phyloP scores from a whole-genome alignment of 1,140 invertebrate species.

The Drosophila triauraria region DNA sequence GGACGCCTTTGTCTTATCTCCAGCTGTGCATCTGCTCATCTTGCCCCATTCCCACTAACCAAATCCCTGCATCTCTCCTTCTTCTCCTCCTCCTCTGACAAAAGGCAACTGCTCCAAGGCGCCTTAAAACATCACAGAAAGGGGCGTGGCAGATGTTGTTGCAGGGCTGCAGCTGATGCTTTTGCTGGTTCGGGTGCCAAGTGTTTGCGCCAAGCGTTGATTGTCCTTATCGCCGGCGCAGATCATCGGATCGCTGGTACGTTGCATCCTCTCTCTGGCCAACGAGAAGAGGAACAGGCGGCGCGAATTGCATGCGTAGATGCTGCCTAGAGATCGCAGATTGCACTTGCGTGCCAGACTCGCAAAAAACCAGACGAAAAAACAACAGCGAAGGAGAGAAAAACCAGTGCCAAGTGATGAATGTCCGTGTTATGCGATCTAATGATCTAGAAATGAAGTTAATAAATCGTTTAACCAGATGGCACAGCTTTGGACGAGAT shows the following conservation, averaged over 20 bases:
- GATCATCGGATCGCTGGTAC: slow-evolving; percentile 37
- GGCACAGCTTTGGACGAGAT: slow-evolving; percentile 43
- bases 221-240: slow-evolving; percentile 68
- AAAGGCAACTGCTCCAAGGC: slow-evolving; percentile 58
- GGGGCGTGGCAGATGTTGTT: slow-evolving; percentile 45
- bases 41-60: not conserved
- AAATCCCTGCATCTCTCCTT: slow-evolving; percentile 1
- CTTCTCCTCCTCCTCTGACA: not conserved
- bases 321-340: slow-evolving; percentile 65
- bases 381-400: slow-evolving; percentile 11
- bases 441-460: slow-evolving; percentile 85
- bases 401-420: slow-evolving; percentile 74
- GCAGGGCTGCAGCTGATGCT: slow-evolving; percentile 26
- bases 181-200: slow-evolving; percentile 58
- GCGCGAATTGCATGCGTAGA: slow-evolving; percentile 73
- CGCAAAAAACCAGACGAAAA: slow-evolving; percentile 14
- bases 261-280: slow-evolving; percentile 6
- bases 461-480: slow-evolving; percentile 83
- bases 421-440: slow-evolving; percentile 84
- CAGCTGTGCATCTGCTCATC: slow-evolving; percentile 53
- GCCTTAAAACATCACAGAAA: slow-evolving; percentile 30
- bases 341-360: slow-evolving; percentile 64
- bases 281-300: slow-evolving; percentile 35
- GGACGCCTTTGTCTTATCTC: slow-evolving; percentile 60
- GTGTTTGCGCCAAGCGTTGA: slow-evolving; percentile 82